phyloP scores from a whole-genome alignment of 23 tunicate species.

The Trididemnum clinides region DNA sequence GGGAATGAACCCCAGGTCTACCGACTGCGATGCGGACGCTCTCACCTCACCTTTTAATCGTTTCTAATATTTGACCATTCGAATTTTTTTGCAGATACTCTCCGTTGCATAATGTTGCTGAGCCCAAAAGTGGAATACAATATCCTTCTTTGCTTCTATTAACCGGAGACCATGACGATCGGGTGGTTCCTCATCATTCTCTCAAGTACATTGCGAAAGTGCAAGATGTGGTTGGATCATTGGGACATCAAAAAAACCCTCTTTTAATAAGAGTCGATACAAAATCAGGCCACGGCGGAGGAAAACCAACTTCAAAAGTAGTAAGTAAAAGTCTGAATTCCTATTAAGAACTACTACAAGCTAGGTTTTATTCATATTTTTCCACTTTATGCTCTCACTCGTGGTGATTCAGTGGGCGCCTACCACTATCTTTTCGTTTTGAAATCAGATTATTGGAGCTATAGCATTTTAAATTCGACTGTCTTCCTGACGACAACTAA shows the following conservation, averaged over 20 bases:
- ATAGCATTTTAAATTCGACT: no score
- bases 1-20: no score
- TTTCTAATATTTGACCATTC: no score
- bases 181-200: slow-evolving; percentile 97
- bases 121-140: not conserved
- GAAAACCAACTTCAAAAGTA: slow-evolving; percentile 91
- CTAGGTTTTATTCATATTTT: no score
- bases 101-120: slow-evolving; percentile 77
- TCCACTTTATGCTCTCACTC: no score
- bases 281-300: slow-evolving; percentile 96
- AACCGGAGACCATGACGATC: slow-evolving; percentile 96
- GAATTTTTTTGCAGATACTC: slow-evolving; percentile 52
- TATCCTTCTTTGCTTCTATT: slow-evolving; percentile 56
- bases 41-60: no score
- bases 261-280: slow-evolving; percentile 91
- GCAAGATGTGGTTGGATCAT: slow-evolving; percentile 68
- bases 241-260: slow-evolving; percentile 53
- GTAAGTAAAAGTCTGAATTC: slow-evolving; percentile 72
- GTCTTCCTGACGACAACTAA: no score
- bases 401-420: no score
- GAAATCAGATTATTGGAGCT: no score
- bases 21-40: no score
- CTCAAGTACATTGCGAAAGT: slow-evolving; percentile 91
- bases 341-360: no score
- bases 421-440: no score